Conservation (phyloP, 2,888 invertebrate genomes). For the Hermaeophaga mercurialis region DNA sequence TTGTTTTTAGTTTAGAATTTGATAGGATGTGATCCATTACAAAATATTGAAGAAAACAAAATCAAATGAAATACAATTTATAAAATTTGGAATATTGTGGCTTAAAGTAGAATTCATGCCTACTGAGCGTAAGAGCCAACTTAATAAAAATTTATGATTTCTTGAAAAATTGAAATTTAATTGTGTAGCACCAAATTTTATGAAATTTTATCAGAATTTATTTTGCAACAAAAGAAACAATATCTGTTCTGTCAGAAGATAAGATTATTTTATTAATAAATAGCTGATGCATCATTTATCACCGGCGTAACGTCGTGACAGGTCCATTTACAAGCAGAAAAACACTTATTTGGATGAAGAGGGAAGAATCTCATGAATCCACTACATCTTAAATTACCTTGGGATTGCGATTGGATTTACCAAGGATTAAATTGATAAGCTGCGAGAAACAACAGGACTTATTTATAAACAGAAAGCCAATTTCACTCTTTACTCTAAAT, state of each 20-base stretch:
- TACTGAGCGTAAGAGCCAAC: too few relatives aligned
- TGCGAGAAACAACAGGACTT: not conserved
- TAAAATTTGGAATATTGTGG: too few relatives aligned
- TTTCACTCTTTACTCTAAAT: too few relatives aligned
- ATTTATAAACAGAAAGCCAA: too few relatives aligned
- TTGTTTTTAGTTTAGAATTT: too few relatives aligned
- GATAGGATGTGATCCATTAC: too few relatives aligned
- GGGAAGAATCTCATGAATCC: constrained; percentile 14
- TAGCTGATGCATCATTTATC: constrained; percentile 6
- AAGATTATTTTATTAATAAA: constrained; percentile 13
- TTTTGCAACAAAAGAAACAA: constrained; percentile 4
- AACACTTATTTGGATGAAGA: constrained; percentile 17
- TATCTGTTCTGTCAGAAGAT: constrained; percentile 6
- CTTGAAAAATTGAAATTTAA: too few relatives aligned
- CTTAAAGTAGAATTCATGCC: too few relatives aligned
- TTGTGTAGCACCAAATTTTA: too few relatives aligned
- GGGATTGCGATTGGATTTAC: not conserved
- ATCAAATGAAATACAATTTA: too few relatives aligned
- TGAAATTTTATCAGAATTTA: not conserved
- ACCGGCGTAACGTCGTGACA: not conserved
- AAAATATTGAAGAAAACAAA: too few relatives aligned
- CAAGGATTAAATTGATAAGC: not conserved
- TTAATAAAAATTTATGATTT: too few relatives aligned
- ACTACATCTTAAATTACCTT: constrained; percentile 10
- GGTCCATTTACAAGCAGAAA: constrained; percentile 15